Percentiles rank a stretch among this genome's conserved stretches.
Conservation (phyloP, 1,140 invertebrate species). For the Pseudobourletiella spinata region DNA sequence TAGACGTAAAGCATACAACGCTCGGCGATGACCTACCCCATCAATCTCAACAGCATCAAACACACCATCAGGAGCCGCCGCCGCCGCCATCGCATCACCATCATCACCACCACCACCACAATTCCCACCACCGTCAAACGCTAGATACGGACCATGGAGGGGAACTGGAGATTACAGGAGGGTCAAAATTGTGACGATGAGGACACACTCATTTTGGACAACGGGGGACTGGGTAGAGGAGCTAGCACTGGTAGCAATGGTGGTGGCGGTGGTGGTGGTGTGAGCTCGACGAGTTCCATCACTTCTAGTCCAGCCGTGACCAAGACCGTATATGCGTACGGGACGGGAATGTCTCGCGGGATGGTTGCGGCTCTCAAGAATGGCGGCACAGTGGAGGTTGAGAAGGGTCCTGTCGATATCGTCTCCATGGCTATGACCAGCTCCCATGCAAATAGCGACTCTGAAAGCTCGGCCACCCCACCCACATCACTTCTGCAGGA, state of each 20-base stretch:
- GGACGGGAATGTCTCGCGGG: not conserved
- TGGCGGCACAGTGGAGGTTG: constrained; percentile 1
- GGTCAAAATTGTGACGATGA: constrained; percentile 3
- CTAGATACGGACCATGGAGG: no score
- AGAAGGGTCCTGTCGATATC: constrained; percentile 13
- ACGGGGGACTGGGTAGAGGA: not conserved
- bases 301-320: no score
- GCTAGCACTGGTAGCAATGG: not conserved
- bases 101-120: not conserved
- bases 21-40: no score
- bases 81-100: no score
- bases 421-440: constrained; percentile 16
- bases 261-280: not conserved
- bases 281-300: no score
- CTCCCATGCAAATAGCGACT: constrained; percentile 12
- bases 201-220: not conserved
- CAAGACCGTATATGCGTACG: constrained; percentile 4
- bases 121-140: not conserved
- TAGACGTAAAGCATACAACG: not conserved
- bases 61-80: no score
- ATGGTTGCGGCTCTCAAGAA: constrained; percentile 5
- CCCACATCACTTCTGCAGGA: not conserved
- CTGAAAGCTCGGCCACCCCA: constrained; percentile 4
- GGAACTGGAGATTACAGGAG: no score
- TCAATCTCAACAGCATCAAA: no score